phyloP scores from a whole-genome alignment of 2,888 invertebrate genomes.

The Lepeophtheirus nordmannii region DNA sequence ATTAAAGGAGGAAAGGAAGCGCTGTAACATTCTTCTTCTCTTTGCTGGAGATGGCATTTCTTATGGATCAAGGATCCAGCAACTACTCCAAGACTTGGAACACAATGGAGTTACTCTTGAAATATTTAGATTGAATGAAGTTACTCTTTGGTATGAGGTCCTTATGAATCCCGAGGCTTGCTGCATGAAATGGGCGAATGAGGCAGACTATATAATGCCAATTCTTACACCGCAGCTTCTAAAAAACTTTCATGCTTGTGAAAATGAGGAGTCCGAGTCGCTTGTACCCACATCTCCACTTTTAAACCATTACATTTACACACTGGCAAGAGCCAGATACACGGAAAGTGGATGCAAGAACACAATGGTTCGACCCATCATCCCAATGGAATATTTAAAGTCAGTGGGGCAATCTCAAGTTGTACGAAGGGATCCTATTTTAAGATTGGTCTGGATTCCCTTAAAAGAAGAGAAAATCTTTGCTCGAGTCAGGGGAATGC shows the following conservation, averaged over 20 bases:
- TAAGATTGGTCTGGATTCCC: neutral
- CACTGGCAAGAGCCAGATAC: neutral
- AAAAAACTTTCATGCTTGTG: neutral
- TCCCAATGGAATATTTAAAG: slow-evolving; percentile 5
- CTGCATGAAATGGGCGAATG: slow-evolving; percentile 18
- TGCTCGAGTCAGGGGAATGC: neutral
- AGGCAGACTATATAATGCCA: slow-evolving; percentile 21
- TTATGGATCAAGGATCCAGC: neutral
- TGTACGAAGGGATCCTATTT: slow-evolving; percentile 6
- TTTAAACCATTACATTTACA: slow-evolving; percentile 11
- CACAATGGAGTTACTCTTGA: neutral
- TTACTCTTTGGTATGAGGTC: slow-evolving; percentile 17
- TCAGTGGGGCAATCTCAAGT: slow-evolving; percentile 3
- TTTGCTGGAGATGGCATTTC: slow-evolving; percentile 10
- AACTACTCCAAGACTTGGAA: neutral
- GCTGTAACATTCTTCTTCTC: slow-evolving; percentile 7
- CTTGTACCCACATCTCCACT: slow-evolving; percentile 18
- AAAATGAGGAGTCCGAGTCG: neutral
- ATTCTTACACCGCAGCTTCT: slow-evolving; percentile 16
- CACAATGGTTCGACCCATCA: slow-evolving; percentile 5
- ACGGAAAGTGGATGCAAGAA: slow-evolving; percentile 17
- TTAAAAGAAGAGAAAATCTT: slow-evolving; percentile 6
- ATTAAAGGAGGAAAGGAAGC: neutral
- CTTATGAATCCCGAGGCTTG: slow-evolving; percentile 18
- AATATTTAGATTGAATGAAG: slow-evolving; percentile 18